These are phyloP conservation scores for Hippocampus barbouri DNA, from an alignment of 2,113 vertebrate genomes.

Conservation along the genomic window DNA sequence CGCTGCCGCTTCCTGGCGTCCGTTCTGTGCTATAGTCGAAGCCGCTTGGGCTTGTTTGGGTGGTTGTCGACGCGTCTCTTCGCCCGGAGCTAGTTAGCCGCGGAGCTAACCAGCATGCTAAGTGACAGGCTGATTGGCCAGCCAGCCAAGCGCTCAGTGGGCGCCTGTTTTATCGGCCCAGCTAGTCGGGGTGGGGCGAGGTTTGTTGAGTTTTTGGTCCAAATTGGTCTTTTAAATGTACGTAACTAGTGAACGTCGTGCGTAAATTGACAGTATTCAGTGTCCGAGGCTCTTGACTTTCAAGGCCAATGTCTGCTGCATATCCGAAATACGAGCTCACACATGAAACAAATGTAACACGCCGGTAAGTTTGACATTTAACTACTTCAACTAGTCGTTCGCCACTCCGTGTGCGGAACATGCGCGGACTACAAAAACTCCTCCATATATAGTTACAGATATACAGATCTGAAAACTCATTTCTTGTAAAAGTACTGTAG, in stretches of 20 bases:
- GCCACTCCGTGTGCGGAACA: too few relatives aligned
- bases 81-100: slow-evolving; percentile 45
- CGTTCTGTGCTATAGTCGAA: not conserved
- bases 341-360: not conserved
- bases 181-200: slow-evolving; percentile 20
- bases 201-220: slow-evolving; percentile 13
- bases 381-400: too few relatives aligned
- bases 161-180: slow-evolving; percentile 44
- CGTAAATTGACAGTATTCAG: not conserved
- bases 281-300: not conserved
- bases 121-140: slow-evolving; percentile 50
- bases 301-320: not conserved
- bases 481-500: not conserved
- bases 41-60: slow-evolving; percentile 1
- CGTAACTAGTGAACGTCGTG: not conserved
- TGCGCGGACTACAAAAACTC: too few relatives aligned
- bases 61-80: slow-evolving; percentile 28
- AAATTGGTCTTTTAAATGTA: not conserved
- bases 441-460: not conserved
- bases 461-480: not conserved
- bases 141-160: slow-evolving; percentile 21
- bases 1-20: not conserved
- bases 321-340: not conserved
- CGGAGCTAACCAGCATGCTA: slow-evolving; percentile 46
- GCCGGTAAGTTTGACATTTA: too few relatives aligned